phyloP scores from a whole-genome alignment of 2,888 invertebrate species.

The Germaria angustata region DNA sequence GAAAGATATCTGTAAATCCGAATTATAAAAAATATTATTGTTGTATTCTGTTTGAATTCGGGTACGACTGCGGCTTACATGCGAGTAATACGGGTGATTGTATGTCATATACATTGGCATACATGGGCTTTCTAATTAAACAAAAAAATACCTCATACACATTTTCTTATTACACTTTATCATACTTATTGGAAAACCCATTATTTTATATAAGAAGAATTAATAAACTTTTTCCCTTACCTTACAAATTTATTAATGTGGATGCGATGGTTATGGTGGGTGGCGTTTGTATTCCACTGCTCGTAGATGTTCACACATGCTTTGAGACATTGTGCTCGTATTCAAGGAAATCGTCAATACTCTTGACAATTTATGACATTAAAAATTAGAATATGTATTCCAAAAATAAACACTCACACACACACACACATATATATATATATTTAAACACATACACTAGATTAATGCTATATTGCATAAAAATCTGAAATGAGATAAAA shows the following conservation, averaged over 20 bases:
- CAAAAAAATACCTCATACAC: too few species aligned
- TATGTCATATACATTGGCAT: too few species aligned
- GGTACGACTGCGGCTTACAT: too few species aligned
- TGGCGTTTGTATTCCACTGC: not conserved
- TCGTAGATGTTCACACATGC: not conserved
- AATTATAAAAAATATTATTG: too few species aligned
- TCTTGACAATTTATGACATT: slow-evolving; percentile 59
- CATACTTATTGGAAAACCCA: too few species aligned
- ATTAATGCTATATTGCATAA: not conserved
- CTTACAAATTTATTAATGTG: not conserved
- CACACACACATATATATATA: not conserved
- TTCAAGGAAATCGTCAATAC: slow-evolving; percentile 56
- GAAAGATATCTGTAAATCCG: too few species aligned
- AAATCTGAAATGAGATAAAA: slow-evolving; percentile 11
- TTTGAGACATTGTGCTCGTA: slow-evolving; percentile 20
- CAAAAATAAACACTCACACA: not conserved
- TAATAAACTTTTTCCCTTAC: not conserved
- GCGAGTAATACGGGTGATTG: too few species aligned
- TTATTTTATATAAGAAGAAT: too few species aligned
- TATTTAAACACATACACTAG: not conserved
- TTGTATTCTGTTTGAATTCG: too few species aligned
- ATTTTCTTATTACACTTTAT: too few species aligned
- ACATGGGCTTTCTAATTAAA: too few species aligned
- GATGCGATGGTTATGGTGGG: not conserved
- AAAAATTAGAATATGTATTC: slow-evolving; percentile 53